Evolutionary conservation across 2,113 vertebrate species (phyloP).

Genomic region (Anseranas semipalmata): DNA sequence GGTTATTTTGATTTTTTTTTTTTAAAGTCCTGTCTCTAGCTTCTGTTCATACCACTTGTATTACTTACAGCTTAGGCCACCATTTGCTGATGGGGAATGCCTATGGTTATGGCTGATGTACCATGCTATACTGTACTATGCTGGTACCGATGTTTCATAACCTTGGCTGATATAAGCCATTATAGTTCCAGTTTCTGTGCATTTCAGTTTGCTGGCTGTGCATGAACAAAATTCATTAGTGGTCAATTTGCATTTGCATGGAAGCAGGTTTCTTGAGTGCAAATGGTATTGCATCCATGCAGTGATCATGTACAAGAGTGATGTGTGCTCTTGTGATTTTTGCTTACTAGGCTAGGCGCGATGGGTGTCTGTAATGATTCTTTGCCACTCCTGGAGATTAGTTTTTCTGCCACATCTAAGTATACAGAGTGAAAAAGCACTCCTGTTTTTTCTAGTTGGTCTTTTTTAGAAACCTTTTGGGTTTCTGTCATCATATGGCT

Average conservation of each 20-base stretch:
- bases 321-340: rapidly evolving
- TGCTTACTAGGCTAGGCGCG: not conserved
- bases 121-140: not conserved
- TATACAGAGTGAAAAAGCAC: not conserved
- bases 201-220: not conserved
- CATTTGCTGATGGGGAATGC: not conserved
- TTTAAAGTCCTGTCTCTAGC: not conserved
- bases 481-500: slow-evolving; percentile 48
- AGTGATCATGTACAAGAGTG: rapidly evolving
- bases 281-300: not conserved
- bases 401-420: not conserved
- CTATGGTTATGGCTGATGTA: not conserved
- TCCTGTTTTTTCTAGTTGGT: not conserved
- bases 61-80: not conserved
- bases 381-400: not conserved
- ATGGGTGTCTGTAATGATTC: not conserved
- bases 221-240: not conserved
- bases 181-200: not conserved
- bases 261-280: not conserved
- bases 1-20: not conserved
- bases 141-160: not conserved
- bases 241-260: not conserved
- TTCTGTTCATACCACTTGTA: not conserved
- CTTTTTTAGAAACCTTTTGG: slow-evolving; percentile 26
- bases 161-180: not conserved